Conservation (phyloP, 2,113 vertebrate genomes). For the Gopherus evgoodei region DNA sequence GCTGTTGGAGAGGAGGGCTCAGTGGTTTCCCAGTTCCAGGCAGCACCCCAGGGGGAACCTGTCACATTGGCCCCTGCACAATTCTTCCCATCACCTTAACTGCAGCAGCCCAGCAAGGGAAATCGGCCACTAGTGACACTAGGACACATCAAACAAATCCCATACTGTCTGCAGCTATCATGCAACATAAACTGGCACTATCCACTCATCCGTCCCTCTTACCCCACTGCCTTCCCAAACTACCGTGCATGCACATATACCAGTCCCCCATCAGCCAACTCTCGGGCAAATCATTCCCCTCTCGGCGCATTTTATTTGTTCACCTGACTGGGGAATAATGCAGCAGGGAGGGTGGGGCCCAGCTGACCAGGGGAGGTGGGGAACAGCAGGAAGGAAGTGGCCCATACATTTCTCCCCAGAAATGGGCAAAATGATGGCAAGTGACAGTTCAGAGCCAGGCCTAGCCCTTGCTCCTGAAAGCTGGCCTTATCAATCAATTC, state of each 20-base stretch:
- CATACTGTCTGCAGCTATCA: rapidly evolving
- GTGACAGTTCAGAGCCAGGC: background rate
- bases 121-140: too few species aligned
- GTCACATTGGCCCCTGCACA: too few species aligned
- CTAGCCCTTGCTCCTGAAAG: background rate
- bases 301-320: too few species aligned
- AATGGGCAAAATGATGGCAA: background rate
- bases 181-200: background rate
- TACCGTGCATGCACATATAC: background rate
- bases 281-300: background rate
- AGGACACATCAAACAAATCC: background rate
- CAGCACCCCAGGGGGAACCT: too few species aligned
- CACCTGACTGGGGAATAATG: too few species aligned
- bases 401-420: background rate
- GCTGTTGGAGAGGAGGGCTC: background rate
- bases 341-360: too few species aligned
- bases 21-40: too few species aligned
- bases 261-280: background rate
- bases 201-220: background rate
- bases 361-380: too few species aligned
- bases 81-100: background rate
- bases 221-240: background rate
- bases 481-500: background rate
- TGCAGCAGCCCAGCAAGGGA: too few species aligned
- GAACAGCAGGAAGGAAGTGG: background rate